Base-by-base conservation (phyloP, 2,888 invertebrate genomes). In the Heliconius sara region DNA sequence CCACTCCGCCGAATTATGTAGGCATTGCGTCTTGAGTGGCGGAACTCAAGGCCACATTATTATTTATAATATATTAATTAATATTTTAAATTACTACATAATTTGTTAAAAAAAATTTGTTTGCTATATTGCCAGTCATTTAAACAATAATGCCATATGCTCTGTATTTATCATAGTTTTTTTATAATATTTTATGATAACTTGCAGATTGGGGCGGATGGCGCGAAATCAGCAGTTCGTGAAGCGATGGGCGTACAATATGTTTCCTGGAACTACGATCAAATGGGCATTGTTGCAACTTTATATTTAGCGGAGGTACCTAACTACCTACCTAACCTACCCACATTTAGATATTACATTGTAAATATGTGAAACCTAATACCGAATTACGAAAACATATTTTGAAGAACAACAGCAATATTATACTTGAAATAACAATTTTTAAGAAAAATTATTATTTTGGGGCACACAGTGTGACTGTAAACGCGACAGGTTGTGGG, bases 281-380 rank as follows among this genome's bases (percentile, higher is more conserved):
- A 99, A 89, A 97, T 97, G 96, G 99, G 98, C 10, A 96, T 99
- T 34, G 99, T 99, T 0, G 99, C 99, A 1, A 99, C 99, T 0
- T 92, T 99, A 57, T 94, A 97, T 85, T 92, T 99, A 79, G 96
- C 96, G 25, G 98, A 98, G 93, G 98, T 98, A 95, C 80, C 57
- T 57, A 22, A 9, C 0, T 52, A 52, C 0, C 2, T 19, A 52
- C 19, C 52, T 19, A 39, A 52, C 0, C 2, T 19, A 52, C 19
- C 52, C 52, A 39, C n/a, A 72, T 76, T 25, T 34, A 76, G 43
- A 76, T 30, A 72, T 60, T 73, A 16, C 52, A 73, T 13, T 57
- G 30, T 47, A 72, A 30, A 72, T 22, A 72, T 27, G 10, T 30
- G 22, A 52, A 3, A 57, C 6, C 1, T 52, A 52, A 22, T 57